These are phyloP conservation scores for Acropternis orthonyx DNA, from an alignment of 2,797 vertebrate species.

Conservation along the genomic window DNA sequence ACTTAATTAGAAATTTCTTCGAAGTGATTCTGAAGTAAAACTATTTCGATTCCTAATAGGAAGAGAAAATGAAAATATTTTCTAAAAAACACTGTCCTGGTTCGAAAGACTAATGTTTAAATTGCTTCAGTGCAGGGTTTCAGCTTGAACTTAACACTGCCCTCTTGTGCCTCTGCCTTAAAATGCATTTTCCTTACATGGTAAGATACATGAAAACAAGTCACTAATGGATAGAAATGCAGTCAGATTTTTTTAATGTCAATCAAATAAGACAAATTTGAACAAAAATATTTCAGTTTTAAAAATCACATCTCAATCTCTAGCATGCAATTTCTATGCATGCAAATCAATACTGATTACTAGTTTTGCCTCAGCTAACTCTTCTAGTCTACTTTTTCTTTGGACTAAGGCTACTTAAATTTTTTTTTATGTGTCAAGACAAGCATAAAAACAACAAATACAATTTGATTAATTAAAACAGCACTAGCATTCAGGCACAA, in stretches of 20 bases:
- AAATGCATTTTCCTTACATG: background rate
- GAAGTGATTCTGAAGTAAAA: conserved; percentile 25
- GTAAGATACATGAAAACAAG: background rate
- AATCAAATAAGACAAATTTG: background rate
- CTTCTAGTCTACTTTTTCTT: background rate
- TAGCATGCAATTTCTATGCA: background rate
- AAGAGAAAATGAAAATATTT: conserved; percentile 14
- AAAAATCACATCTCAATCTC: background rate
- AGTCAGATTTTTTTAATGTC: background rate
- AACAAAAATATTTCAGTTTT: background rate
- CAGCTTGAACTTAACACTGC: conserved; percentile 60
- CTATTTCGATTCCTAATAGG: background rate
- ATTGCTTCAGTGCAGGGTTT: background rate
- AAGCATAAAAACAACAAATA: background rate
- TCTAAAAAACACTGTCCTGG: background rate
- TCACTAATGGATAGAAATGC: background rate
- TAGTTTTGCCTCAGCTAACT: background rate
- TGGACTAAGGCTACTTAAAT: background rate
- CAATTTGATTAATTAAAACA: background rate
- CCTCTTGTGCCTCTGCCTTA: conserved; percentile 55
- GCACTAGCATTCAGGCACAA: background rate
- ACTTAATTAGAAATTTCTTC: conserved; percentile 47
- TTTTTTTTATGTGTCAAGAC: background rate
- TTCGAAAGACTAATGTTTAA: background rate
- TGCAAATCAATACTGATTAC: background rate